phyloP scores from a whole-genome alignment of 2,797 vertebrate genomes.

The Rachycentron canadum region DNA sequence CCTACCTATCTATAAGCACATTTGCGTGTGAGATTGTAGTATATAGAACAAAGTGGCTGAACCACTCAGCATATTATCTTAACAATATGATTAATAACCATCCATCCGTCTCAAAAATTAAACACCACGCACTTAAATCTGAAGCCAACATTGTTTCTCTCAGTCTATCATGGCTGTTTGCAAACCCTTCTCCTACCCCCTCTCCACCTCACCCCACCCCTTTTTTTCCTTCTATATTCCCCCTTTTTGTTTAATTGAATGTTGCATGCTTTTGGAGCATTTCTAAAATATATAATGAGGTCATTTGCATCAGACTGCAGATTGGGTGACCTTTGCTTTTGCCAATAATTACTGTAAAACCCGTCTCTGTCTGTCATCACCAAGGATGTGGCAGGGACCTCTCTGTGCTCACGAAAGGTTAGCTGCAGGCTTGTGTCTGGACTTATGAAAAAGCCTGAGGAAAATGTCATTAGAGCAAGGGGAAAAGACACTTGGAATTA shows the following conservation, averaged over 20 bases:
- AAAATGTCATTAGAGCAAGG: slow-evolving; percentile 88
- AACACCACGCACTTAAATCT: slow-evolving; percentile 32
- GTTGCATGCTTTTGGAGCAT: slow-evolving; percentile 86
- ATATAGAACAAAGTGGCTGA: no score
- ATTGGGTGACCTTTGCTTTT: slow-evolving; percentile 91
- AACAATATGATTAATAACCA: not conserved
- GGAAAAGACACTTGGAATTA: slow-evolving; percentile 81
- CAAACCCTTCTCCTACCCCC: not conserved
- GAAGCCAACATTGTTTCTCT: slow-evolving; percentile 19
- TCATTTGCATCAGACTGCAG: slow-evolving; percentile 89
- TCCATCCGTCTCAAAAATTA: slow-evolving; percentile 16
- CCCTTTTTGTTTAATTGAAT: slow-evolving; percentile 83
- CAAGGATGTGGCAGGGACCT: slow-evolving; percentile 79
- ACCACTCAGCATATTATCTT: no score
- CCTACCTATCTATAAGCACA: no score
- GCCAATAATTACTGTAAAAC: slow-evolving; percentile 91
- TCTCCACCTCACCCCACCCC: not conserved
- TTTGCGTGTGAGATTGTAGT: no score
- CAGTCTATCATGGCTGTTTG: slow-evolving; percentile 18
- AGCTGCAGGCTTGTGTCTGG: slow-evolving; percentile 83
- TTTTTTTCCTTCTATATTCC: slow-evolving; percentile 33
- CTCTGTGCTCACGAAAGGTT: slow-evolving; percentile 83
- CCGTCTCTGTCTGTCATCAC: slow-evolving; percentile 82
- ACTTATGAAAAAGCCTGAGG: slow-evolving; percentile 84
- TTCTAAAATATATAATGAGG: slow-evolving; percentile 89